Evolutionary conservation across 2,888 invertebrate species (phyloP), one percentile per base, ranked within the genome.

Genomic region (Tenthredo livida): DNA sequence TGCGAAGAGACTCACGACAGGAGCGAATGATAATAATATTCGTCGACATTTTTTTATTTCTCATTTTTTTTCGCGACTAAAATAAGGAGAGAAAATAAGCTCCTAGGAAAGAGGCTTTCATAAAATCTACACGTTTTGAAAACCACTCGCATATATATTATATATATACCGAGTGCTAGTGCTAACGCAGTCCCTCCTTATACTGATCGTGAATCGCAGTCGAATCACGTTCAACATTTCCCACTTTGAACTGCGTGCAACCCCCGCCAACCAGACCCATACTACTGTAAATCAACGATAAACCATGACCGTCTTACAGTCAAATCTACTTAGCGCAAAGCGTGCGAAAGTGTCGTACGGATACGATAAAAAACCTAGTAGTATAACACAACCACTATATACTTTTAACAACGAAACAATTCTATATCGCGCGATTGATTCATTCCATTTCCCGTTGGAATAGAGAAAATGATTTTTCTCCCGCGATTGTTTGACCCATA

Each of bases 201-300:
- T 10, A 17, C 17, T 5, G 21, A 61, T 17, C 70, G 70, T 6
- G n/a, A 43, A 50, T 12, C 9, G 78, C 9, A 78, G 78, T 78
- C 78, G 78, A 78, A 58, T 78, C 78, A 78, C 78, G 78, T 78
- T 78, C 78, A 58, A 78, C 61, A 58, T 78, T 78, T 61, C 78
- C 50, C 78, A 78, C 58, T 78, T 78, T 78, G 10, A 17, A 58
- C 67, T 25, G 67, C 10, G 33, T 12, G 37, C 25, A 40, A 15
- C 61, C 37, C 54, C n/a, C 21, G 54, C 78, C 3, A 21, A 3
- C 33, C 25, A 43, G 65, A 40, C 0, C 65, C 25, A 25, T 88
- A 89, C 88, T 84, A 87, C 89, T 90, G 91, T 92, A 92, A 92
- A 92, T 92, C 92, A 92, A 90, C 89, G 90, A 91, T 91, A 92